Percentiles rank a stretch among this genome's conserved stretches.
These are phyloP conservation scores for Tenodera sinensis DNA, from an alignment of 2,888 invertebrate species.

Conservation along the genomic window DNA sequence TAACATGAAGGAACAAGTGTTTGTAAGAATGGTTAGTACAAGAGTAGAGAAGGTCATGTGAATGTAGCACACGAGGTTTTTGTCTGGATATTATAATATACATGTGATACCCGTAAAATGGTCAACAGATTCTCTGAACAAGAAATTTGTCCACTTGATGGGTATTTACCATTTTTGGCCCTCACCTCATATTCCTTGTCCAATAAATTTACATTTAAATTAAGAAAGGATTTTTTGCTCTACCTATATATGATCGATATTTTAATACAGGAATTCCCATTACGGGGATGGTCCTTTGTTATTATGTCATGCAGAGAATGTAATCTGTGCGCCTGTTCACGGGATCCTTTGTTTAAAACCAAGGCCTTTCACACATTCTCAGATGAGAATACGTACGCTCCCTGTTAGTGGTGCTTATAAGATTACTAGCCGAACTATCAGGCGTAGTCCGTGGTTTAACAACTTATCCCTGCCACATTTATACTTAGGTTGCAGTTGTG, in stretches of 20 bases:
- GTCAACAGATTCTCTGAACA: not conserved
- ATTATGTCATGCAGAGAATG: not conserved
- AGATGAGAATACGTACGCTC: not conserved
- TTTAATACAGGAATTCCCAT: not conserved
- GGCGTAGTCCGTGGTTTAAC: too few relatives aligned
- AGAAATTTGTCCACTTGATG: not conserved
- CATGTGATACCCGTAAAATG: too few relatives aligned
- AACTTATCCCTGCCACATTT: too few relatives aligned
- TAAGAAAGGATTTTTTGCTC: not conserved
- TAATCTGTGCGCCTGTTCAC: not conserved
- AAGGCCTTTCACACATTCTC: not conserved
- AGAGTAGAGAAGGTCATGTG: too few relatives aligned
- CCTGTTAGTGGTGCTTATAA: too few relatives aligned
- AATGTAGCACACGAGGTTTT: too few relatives aligned
- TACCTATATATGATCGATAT: not conserved
- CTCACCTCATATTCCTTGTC: too few relatives aligned
- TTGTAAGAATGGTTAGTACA: too few relatives aligned
- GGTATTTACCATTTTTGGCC: not conserved
- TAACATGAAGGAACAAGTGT: too few relatives aligned
- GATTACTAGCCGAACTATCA: too few relatives aligned
- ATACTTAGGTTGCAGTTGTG: too few relatives aligned
- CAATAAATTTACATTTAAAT: not conserved
- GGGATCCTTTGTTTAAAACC: not conserved
- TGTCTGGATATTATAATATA: too few relatives aligned
- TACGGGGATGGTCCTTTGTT: not conserved